Evolutionary conservation across 2,888 invertebrate genomes (phyloP).

Genomic region (Macrosiphum euphorbiae): DNA sequence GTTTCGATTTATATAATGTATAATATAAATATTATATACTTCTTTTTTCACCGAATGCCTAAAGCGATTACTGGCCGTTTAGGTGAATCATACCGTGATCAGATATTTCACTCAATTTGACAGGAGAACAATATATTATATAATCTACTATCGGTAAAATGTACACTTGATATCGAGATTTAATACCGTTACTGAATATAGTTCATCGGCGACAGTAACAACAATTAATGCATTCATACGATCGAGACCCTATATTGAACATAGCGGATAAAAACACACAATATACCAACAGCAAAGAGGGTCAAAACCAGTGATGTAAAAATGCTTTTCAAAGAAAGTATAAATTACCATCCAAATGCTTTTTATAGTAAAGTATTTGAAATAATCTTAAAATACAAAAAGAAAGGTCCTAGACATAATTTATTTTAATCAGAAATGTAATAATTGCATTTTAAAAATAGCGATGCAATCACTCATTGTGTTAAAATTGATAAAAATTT

Average conservation of each 20-base stretch:
- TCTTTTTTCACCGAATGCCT: not conserved
- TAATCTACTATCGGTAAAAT: not conserved
- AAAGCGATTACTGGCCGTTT: not conserved
- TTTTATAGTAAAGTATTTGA: not conserved
- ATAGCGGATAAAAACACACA: not conserved
- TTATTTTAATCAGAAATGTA: not conserved
- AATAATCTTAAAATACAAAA: not conserved
- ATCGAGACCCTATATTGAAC: not conserved
- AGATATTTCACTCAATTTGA: not conserved
- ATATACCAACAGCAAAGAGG: not conserved
- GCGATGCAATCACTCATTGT: not conserved
- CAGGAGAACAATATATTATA: not conserved
- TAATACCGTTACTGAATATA: not conserved
- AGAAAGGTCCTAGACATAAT: not conserved
- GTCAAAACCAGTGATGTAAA: not conserved
- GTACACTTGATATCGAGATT: not conserved
- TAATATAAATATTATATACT: not conserved
- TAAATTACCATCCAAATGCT: not conserved
- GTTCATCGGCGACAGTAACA: not conserved
- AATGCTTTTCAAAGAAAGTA: not conserved
- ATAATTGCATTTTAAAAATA: not conserved
- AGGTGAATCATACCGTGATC: not conserved
- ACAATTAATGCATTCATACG: not conserved
- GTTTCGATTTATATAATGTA: not conserved
- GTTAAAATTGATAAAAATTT: not conserved